These are phyloP conservation scores for Meda fulgida DNA, from an alignment of 2,797 vertebrate species.

Conservation along the genomic window DNA sequence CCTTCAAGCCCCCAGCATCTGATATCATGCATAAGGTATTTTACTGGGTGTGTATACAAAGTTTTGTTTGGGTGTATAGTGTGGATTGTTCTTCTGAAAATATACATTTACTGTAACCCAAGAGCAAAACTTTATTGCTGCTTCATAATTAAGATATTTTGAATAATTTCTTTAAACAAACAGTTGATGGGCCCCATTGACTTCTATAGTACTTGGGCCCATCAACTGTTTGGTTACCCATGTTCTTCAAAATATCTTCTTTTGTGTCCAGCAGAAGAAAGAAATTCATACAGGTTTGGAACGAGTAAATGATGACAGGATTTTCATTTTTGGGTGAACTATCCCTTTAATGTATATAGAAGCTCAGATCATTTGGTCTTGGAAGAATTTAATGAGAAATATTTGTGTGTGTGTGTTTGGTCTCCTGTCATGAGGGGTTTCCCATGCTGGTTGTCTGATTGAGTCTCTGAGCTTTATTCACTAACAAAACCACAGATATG, in stretches of 20 bases:
- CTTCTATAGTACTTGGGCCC: no score
- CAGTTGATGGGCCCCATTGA: background rate
- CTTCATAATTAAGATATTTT: background rate
- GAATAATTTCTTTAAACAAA: background rate
- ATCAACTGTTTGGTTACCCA: no score
- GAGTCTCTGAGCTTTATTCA: slow-evolving; percentile 67
- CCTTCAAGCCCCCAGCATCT: slow-evolving; percentile 72
- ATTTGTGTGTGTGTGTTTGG: slow-evolving; percentile 46
- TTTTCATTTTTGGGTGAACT: no score
- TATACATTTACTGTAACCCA: background rate
- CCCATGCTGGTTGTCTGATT: slow-evolving; percentile 73
- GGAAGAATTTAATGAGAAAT: no score
- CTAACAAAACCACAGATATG: slow-evolving; percentile 64
- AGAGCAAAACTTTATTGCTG: background rate
- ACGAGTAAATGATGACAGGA: no score
- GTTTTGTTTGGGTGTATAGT: background rate
- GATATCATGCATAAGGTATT: slow-evolving; percentile 70
- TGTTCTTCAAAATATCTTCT: no score
- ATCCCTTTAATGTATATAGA: no score
- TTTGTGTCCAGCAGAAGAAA: no score
- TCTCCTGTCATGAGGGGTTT: slow-evolving; percentile 70
- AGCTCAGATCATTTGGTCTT: no score
- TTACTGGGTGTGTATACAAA: background rate
- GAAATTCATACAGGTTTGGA: no score
- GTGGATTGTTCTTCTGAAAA: background rate